phyloP scores from a whole-genome alignment of 2,888 invertebrate species.

The Spisula solida region DNA sequence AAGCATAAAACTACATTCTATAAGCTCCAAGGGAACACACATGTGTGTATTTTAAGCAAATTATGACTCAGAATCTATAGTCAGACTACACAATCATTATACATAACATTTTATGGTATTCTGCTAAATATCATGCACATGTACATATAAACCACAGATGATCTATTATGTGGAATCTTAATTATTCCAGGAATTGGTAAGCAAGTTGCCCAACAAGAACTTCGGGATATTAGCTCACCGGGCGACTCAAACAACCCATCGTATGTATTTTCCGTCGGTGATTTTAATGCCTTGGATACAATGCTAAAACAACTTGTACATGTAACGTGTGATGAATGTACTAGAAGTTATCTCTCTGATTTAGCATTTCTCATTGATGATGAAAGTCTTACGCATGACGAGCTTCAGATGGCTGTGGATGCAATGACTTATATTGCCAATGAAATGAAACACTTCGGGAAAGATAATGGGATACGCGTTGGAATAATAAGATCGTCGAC shows the following conservation, averaged over 20 bases:
- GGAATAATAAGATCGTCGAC: not conserved
- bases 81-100: too few species aligned
- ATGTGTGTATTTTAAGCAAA: too few species aligned
- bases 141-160: too few species aligned
- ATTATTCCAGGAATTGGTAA: conserved; percentile 26
- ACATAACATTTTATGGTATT: too few species aligned
- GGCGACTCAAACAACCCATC: conserved; percentile 6
- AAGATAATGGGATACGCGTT: not conserved
- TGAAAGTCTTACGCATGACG: not conserved
- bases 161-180: too few species aligned
- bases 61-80: too few species aligned
- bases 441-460: not conserved
- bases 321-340: conserved; percentile 37
- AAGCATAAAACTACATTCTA: too few species aligned
- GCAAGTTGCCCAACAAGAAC: conserved; percentile 33
- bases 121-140: too few species aligned
- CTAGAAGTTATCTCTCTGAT: conserved; percentile 2
- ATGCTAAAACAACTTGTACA: conserved; percentile 36
- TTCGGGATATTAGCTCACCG: conserved; percentile 27
- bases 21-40: too few species aligned
- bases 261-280: conserved; percentile 31
- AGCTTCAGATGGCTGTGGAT: conserved; percentile 25
- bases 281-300: conserved; percentile 15
- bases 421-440: not conserved
- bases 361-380: conserved; percentile 25